Evolutionary conservation across 1,140 invertebrate species (phyloP).

Genomic region (Listronotus oregonensis): DNA sequence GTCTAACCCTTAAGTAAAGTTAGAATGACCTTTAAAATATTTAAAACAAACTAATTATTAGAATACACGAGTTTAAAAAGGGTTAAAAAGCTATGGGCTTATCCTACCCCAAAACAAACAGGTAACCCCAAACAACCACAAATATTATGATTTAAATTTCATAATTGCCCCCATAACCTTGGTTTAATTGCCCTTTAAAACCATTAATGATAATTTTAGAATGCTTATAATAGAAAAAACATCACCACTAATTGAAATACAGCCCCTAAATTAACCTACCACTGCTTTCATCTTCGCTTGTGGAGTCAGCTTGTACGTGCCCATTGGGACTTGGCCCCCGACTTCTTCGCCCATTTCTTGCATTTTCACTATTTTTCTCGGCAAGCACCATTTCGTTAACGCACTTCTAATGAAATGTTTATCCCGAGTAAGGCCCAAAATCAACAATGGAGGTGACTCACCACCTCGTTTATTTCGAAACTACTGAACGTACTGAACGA

Average conservation of each 20-base stretch:
- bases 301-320: constrained; percentile 76
- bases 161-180: neutral
- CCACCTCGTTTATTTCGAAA: constrained; percentile 31
- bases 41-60: too few species aligned
- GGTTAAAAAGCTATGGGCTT: too few species aligned
- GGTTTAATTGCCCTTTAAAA: too few species aligned
- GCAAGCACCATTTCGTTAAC: constrained; percentile 76
- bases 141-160: neutral
- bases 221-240: too few species aligned
- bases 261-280: constrained; percentile 59
- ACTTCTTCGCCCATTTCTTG: constrained; percentile 83
- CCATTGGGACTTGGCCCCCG: constrained; percentile 87
- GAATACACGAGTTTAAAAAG: too few species aligned
- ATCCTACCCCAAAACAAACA: neutral
- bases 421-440: constrained; percentile 22
- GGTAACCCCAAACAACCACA: neutral
- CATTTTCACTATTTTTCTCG: constrained; percentile 79
- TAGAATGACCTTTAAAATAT: too few species aligned
- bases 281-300: constrained; percentile 77
- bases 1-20: too few species aligned
- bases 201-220: too few species aligned
- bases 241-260: too few species aligned
- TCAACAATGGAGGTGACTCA: constrained; percentile 30
- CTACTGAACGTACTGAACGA: constrained; percentile 24
- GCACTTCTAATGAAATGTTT: neutral